These are phyloP conservation scores for Arge pagana DNA, from an alignment of 2,888 invertebrate genomes.

Conservation along the genomic window DNA sequence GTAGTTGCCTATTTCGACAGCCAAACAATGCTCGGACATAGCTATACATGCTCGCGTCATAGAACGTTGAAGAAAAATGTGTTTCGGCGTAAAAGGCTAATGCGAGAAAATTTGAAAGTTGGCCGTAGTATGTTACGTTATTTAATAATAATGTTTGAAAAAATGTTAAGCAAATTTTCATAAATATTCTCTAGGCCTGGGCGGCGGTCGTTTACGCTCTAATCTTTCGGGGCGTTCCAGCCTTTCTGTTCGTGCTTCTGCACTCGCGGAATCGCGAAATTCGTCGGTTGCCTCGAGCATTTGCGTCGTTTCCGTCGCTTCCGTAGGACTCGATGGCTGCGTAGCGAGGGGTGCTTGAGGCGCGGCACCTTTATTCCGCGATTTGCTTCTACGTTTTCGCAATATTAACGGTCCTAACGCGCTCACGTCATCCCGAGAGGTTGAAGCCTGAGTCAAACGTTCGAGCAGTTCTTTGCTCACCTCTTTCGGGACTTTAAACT, in stretches of 20 bases:
- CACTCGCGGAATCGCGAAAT: slow-evolving; percentile 35
- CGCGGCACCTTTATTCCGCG: slow-evolving; percentile 62
- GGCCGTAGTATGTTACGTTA: too few species aligned
- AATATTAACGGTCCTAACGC: slow-evolving; percentile 55
- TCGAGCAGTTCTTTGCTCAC: slow-evolving; percentile 51
- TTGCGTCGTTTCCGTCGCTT: slow-evolving; percentile 64
- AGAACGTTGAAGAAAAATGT: too few species aligned
- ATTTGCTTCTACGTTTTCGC: slow-evolving; percentile 67
- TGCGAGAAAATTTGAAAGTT: slow-evolving; percentile 14
- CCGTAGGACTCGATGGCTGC: slow-evolving; percentile 60
- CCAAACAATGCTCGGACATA: too few species aligned
- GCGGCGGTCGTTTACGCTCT: slow-evolving; percentile 53
- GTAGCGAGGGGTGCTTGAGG: slow-evolving; percentile 62
- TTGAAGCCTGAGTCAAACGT: slow-evolving; percentile 49
- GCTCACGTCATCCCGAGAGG: slow-evolving; percentile 42
- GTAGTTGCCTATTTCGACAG: too few species aligned
- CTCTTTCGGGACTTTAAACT: slow-evolving; percentile 43
- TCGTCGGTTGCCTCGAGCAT: slow-evolving; percentile 58
- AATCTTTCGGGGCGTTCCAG: slow-evolving; percentile 39
- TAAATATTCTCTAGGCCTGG: slow-evolving; percentile 55
- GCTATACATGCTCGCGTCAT: too few species aligned
- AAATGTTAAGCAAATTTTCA: slow-evolving; percentile 45
- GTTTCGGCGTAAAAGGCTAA: slow-evolving; percentile 19
- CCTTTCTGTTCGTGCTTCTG: slow-evolving; percentile 39
- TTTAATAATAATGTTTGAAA: slow-evolving; percentile 12